Evolutionary conservation across 2,888 invertebrate species (phyloP), one percentile per base, ranked within the genome.

Genomic region (Ceriagrion tenellum): DNA sequence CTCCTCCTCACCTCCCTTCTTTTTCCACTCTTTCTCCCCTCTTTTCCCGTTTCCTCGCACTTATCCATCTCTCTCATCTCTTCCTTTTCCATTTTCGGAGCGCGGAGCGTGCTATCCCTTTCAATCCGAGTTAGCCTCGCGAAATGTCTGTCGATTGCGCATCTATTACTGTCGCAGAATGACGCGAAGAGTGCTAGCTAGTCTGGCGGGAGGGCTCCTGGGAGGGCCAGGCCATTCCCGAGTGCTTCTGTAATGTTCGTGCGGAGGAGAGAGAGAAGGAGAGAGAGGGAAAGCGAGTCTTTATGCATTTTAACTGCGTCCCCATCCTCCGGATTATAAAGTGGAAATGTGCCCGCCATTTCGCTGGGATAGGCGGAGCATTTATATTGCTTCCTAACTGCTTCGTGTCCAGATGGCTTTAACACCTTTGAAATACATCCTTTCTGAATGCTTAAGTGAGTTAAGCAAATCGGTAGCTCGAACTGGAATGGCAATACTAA

Each of bases 131-230:
- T 47, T 18, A 93, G 69, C 20, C 35, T 74, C 26, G 55, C 93
- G 35, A 74, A 74, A 63, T 47, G 47, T 93, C 47, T 74, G 93
- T 93, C 93, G 93, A 93, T 93, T 74, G 47, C 26, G 74, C 93
- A 47, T 74, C 74, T 69, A 93, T 93, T 93, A 47, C 47, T 26
- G 26, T 47, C 69, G 47, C 16, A 81, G 93, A 40, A 23, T 69
- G 69, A 93, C 69, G 40, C 55, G 47, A 16, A 59, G 23, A 89
- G 89, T 89, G 89, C 89, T 55, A 47, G 89, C 89, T 89, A 26
- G 0, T 12, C 26, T 35, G n/a, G 47, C 47, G 47, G 47, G 47
- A 20, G 30, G 59, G 59, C 23, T 69, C 18, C n/a, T 81, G 35
- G 81, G n/a, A 81, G 6, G 35, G 16, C 0, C 35, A 2, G 30